Evolutionary conservation across 2,888 invertebrate genomes (phyloP), one percentile per base, ranked within the genome.

Genomic region (Acrobasis repandana): DNA sequence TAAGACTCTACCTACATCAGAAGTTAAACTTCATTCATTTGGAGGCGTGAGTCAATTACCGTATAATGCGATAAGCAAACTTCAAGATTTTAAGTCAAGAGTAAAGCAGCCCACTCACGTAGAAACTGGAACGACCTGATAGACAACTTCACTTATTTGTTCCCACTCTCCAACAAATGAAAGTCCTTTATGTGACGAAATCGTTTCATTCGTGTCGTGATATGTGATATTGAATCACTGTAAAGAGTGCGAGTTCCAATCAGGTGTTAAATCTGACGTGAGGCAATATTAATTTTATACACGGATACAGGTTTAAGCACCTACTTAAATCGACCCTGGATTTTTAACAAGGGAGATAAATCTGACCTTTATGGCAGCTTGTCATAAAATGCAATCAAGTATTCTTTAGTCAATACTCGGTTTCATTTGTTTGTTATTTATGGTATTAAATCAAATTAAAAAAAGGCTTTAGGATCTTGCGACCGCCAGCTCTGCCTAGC

Each of bases 61-160:
- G 38, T 54, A 20, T 54, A 54, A 54, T 54, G 20, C 54, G 38
- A 54, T 54, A 54, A 38, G 54, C 38, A 54, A 54, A 54, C 54
- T 9, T 54, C 38, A 6, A 38, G 38, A 14, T 54, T 54, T 52
- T 33, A 52, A 52, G 52, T 52, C 54, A 20, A 38, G 54, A 54
- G 54, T 54, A 54, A 54, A 64, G 63, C 75, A 64, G 67, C 76
- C 77, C 77, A 78, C 76, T 72, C 73, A 62, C 61, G 63, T 63
- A 62, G 52, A 71, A 77, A 76, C 75, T 70, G 72, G 76, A 73
- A 71, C 69, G 65, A 69, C 75, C 70, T 66, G 72, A 73, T 72
- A 69, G 69, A 75, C 74, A 68, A 70, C 74, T 75, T 70, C 70
- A 64, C 70, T 69, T 68, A 70, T 69, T 68, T 66, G 68, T 73